These are phyloP conservation scores for Cistogaster globosa DNA, from an alignment of 2,888 invertebrate species.

Conservation along the genomic window DNA sequence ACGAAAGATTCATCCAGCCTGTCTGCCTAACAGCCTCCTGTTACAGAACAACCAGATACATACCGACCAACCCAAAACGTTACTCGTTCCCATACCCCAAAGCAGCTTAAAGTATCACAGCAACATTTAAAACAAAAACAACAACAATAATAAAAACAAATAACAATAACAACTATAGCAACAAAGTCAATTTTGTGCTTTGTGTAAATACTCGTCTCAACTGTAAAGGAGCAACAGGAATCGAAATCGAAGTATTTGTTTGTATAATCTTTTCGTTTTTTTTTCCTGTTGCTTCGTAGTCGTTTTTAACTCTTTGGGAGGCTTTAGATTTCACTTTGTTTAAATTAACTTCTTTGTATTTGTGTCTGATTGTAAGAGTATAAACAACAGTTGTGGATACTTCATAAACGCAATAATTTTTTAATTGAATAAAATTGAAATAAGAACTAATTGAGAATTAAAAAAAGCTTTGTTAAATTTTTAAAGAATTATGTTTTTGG, in stretches of 20 bases:
- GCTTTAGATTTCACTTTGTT: slow-evolving; percentile 66
- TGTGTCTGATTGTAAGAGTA: background rate
- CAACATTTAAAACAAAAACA: slow-evolving; percentile 23
- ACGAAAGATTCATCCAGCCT: slow-evolving; percentile 30
- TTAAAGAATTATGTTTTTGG: too few species aligned
- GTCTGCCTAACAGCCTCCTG: slow-evolving; percentile 26
- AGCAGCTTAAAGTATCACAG: slow-evolving; percentile 59
- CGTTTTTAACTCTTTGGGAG: slow-evolving; percentile 54
- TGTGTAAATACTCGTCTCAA: slow-evolving; percentile 64
- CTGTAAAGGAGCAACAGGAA: slow-evolving; percentile 72
- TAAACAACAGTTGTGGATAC: background rate
- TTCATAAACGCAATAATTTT: slow-evolving; percentile 12
- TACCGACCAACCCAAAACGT: slow-evolving; percentile 26
- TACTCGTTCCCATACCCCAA: slow-evolving; percentile 64
- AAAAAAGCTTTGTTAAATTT: too few species aligned
- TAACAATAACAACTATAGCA: slow-evolving; percentile 30
- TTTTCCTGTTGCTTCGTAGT: slow-evolving; percentile 18
- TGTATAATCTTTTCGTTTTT: slow-evolving; percentile 7
- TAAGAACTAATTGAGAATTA: background rate
- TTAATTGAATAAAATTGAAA: background rate
- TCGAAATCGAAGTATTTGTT: slow-evolving; percentile 62
- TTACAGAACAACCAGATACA: slow-evolving; percentile 55
- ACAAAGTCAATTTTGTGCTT: slow-evolving; percentile 53
- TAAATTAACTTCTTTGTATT: slow-evolving; percentile 19
- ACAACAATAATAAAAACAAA: background rate